Base-by-base conservation (phyloP, 2,113 vertebrate genomes). In the Hippocampus guttulatus region DNA sequence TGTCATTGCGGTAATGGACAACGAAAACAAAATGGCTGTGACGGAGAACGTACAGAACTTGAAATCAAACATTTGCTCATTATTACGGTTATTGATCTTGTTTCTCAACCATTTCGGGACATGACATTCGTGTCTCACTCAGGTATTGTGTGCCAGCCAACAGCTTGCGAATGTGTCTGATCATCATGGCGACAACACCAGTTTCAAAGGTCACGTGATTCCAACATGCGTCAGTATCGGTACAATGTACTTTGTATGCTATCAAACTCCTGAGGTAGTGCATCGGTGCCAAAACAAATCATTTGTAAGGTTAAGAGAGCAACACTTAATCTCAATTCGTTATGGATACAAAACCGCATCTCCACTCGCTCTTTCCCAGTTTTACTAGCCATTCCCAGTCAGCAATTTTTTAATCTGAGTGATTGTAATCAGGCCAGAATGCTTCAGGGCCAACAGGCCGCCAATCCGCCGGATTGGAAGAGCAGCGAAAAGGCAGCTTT, bases 151-250 rank as follows among this genome's bases (percentile, higher is more conserved):
- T 95, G 94, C 94, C 94, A 95, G 95, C 95, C 94, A 97, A 97
- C 96, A 98, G 94, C 95, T 95, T 95, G 94, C 97, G 97, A 98
- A 99, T 99, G 96, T 98, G 96, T 97, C 94, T 92, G 95, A 95
- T 95, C 93, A 95, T 94, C 93, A 93, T 92, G 94, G 94, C 93
- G 94, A 90, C 92, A 93, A 81, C 68, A 88, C 68, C 79, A 88
- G 78, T 68, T 81, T 77, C 84, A 86, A 90, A 93, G 85, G 94
- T 93, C 90, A 84, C 89, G 92, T 76, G 91, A 93, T 94, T 93
- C 92, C 91, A 68, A 86, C 15, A 10, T 14, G 12, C 23, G 18
- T 23, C 64, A 10, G 43, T 25, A 47, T 49, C 25, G 12, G 27
- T 61, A 61, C 27, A 33, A 33, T 51, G 15, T 12, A 43, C 41